A percentile compares a stretch with the other conserved stretches of the same genome.
These are phyloP conservation scores for Yponomeuta plumbellus DNA, from an alignment of 2,888 invertebrate species.

Conservation along the genomic window DNA sequence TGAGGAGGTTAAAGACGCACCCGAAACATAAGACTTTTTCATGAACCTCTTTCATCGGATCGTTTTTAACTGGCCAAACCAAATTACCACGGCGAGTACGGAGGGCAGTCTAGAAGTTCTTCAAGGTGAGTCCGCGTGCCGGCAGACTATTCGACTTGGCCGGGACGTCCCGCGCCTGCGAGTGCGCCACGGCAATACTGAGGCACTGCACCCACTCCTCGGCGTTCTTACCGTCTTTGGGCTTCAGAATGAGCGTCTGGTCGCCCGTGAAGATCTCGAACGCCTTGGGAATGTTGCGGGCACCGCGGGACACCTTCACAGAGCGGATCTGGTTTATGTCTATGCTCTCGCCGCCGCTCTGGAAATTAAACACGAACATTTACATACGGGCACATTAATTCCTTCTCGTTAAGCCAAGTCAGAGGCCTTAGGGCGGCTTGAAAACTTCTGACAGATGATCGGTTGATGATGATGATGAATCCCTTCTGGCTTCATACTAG, in stretches of 20 bases:
- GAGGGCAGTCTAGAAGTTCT: slow-evolving; percentile 47
- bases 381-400: too few relatives aligned
- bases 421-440: too few relatives aligned
- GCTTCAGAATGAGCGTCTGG: slow-evolving; percentile 94
- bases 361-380: slow-evolving; percentile 28
- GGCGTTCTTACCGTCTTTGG: slow-evolving; percentile 94
- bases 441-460: too few relatives aligned
- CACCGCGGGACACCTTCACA: slow-evolving; percentile 94
- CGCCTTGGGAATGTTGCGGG: slow-evolving; percentile 94
- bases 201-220: slow-evolving; percentile 98
- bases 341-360: slow-evolving; percentile 91
- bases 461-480: too few relatives aligned
- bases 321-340: slow-evolving; percentile 95
- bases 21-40: too few relatives aligned
- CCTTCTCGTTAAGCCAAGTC: too few relatives aligned
- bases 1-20: too few relatives aligned
- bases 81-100: background rate
- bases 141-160: slow-evolving; percentile 72
- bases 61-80: background rate
- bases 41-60: too few relatives aligned
- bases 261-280: slow-evolving; percentile 98
- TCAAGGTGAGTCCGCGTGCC: slow-evolving; percentile 65
- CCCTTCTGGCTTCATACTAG: too few relatives aligned
- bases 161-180: slow-evolving; percentile 79
- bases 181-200: slow-evolving; percentile 94